Evolutionary conservation across 2,888 invertebrate species (phyloP).

Genomic region (Caenorhabditis doughertyi): DNA sequence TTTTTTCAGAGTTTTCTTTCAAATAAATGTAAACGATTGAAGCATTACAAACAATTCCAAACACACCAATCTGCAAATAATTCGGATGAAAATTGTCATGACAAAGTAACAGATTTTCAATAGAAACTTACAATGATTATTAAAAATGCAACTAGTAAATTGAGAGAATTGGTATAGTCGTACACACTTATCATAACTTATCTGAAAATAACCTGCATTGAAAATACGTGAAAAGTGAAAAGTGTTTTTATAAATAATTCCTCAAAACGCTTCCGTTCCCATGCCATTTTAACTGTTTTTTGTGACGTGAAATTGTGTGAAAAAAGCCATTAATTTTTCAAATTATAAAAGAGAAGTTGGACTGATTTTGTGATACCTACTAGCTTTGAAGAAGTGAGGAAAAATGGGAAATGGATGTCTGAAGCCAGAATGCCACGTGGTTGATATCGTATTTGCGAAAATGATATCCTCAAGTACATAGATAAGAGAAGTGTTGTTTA

Average conservation of each 20-base stretch:
- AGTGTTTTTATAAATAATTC: not conserved
- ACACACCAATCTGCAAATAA: constrained; percentile 37
- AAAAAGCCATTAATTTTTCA: constrained; percentile 5
- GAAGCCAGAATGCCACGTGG: not conserved
- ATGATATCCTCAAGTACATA: not conserved
- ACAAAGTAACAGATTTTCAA: no score
- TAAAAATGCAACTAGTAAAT: constrained; percentile 15
- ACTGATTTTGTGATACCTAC: constrained; percentile 3
- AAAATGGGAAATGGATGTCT: not conserved
- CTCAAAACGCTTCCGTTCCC: not conserved
- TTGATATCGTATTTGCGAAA: not conserved
- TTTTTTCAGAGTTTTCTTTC: constrained; percentile 41
- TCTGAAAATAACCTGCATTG: not conserved
- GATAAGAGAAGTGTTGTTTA: constrained; percentile 13
- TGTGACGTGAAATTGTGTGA: constrained; percentile 29
- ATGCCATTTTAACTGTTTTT: constrained; percentile 21
- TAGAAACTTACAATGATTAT: constrained; percentile 16
- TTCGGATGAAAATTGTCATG: not conserved
- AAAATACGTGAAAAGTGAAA: constrained; percentile 27
- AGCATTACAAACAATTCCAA: constrained; percentile 46
- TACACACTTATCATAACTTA: not conserved
- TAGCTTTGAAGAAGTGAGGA: not conserved
- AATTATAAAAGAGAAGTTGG: constrained; percentile 5
- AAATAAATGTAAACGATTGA: constrained; percentile 34
- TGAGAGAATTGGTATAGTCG: constrained; percentile 38